Evolutionary conservation across 2,797 vertebrate genomes (phyloP).

Genomic region (Mormyrops attenuatus): DNA sequence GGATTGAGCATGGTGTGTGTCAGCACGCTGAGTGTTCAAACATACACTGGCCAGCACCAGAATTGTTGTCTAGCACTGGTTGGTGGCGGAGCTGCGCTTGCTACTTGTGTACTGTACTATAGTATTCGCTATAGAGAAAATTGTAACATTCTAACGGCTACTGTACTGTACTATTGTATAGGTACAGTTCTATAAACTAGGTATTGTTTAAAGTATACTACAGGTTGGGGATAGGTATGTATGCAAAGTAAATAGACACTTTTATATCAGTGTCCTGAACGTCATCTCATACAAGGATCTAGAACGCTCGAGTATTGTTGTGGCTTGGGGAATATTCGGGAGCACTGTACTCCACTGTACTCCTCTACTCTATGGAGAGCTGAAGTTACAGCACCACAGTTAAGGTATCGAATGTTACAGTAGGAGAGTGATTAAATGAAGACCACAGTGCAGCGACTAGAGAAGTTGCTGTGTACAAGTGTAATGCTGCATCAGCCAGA

Average conservation of each 20-base stretch:
- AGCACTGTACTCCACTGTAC: not conserved
- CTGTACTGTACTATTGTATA: not conserved
- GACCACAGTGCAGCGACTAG: not conserved
- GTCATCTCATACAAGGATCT: not conserved
- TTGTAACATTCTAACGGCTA: not conserved
- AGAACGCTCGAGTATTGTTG: not conserved
- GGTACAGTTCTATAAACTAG: not conserved
- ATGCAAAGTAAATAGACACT: not conserved
- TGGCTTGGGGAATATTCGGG: not conserved
- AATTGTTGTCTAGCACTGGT: not conserved
- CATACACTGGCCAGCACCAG: not conserved
- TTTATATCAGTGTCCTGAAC: not conserved
- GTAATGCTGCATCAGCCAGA: not conserved
- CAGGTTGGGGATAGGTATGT: not conserved
- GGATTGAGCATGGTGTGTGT: not conserved
- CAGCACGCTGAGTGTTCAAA: not conserved
- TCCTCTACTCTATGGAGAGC: not conserved
- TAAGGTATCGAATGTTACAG: not conserved
- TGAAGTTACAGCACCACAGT: not conserved
- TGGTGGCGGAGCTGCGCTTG: not conserved
- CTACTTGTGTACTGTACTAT: not conserved
- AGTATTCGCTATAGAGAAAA: not conserved
- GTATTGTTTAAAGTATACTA: not conserved
- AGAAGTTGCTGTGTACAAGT: not conserved
- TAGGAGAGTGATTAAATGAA: not conserved